phyloP scores from a whole-genome alignment of 2,888 invertebrate genomes.

The Microctonus brassicae region DNA sequence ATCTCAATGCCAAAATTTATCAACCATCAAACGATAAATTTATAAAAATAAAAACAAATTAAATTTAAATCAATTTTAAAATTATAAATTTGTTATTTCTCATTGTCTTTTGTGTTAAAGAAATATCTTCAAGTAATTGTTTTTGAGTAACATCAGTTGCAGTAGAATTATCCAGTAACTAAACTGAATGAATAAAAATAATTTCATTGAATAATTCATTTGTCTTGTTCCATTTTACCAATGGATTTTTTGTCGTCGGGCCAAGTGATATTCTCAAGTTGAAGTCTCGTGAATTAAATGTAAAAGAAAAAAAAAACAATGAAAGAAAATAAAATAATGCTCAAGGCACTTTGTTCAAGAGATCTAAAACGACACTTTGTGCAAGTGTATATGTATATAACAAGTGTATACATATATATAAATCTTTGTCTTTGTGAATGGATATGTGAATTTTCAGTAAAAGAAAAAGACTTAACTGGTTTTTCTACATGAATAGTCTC shows the following conservation, averaged over 20 bases:
- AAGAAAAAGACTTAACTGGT: neutral
- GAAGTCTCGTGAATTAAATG: slow-evolving; percentile 9
- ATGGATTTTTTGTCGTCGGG: neutral
- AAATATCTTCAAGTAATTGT: no score
- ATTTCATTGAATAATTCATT: slow-evolving; percentile 22
- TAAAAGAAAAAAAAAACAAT: neutral
- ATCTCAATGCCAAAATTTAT: no score
- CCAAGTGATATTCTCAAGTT: slow-evolving; percentile 13
- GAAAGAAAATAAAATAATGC: slow-evolving; percentile 4
- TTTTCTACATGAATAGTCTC: neutral
- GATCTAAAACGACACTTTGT: neutral
- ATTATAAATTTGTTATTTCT: no score
- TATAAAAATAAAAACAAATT: neutral
- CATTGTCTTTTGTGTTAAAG: neutral
- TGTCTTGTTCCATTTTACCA: slow-evolving; percentile 6
- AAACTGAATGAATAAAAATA: neutral
- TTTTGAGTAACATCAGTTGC: neutral
- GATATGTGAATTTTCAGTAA: neutral
- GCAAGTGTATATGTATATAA: neutral
- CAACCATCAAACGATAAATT: no score
- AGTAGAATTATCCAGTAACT: neutral
- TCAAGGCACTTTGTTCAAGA: neutral
- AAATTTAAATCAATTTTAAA: no score
- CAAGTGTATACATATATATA: no score
- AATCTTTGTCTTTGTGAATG: neutral